Percentiles rank a stretch among this genome's conserved stretches.
These are phyloP conservation scores for Columba janthina DNA, from an alignment of 2,113 vertebrate species.

Conservation along the genomic window DNA sequence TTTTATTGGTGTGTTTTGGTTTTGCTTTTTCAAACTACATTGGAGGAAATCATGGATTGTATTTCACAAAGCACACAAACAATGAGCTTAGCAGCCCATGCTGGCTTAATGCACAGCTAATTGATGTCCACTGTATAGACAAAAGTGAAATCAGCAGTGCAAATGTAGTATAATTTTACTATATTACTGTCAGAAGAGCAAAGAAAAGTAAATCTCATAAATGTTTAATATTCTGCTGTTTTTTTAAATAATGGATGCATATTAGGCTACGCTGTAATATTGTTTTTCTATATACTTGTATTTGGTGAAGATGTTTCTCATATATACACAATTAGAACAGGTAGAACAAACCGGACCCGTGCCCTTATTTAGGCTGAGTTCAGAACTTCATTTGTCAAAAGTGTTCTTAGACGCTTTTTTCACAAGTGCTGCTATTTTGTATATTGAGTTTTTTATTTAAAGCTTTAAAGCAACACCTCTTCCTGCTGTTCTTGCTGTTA, in stretches of 20 bases:
- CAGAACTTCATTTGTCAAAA: neutral
- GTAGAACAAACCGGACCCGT: neutral
- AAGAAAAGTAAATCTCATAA: neutral
- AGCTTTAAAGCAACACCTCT: neutral
- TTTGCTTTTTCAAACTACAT: neutral
- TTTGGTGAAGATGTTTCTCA: neutral
- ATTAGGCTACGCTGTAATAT: neutral
- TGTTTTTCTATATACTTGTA: neutral
- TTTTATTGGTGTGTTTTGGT: too few relatives aligned
- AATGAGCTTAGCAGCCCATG: neutral
- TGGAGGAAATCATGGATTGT: neutral
- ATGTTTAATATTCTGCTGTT: neutral
- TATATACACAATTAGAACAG: neutral
- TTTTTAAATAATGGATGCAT: neutral
- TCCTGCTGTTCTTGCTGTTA: neutral
- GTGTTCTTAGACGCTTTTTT: neutral
- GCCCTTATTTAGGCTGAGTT: neutral
- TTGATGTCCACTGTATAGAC: neutral
- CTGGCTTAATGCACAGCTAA: neutral
- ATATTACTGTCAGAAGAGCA: neutral
- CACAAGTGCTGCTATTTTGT: accelerated
- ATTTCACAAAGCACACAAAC: neutral
- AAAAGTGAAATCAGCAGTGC: neutral
- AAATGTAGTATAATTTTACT: neutral
- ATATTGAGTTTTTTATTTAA: neutral